Evolutionary conservation across 2,797 vertebrate genomes (phyloP), one percentile per base, ranked within the genome.

Genomic region (Erethizon dorsatum): DNA sequence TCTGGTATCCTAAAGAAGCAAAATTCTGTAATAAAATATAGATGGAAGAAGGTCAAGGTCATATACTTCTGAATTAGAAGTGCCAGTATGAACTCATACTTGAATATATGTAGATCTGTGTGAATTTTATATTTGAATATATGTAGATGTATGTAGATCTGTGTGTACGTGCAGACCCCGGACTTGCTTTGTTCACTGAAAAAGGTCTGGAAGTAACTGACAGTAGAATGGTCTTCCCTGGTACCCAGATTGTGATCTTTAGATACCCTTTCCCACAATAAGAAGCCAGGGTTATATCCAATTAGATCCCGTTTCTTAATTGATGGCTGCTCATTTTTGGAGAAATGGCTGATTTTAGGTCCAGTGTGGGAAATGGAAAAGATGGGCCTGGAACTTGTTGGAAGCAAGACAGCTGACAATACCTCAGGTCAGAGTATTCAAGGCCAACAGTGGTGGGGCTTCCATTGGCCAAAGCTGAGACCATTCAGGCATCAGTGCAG

Each of bases 311-410:
- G 15, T 47, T 15, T 75, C 73, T 75, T 75, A 26, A 45, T 75
- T 13, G 71, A 26, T 75, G 41, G 71, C 41, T 75, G 71, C 73
- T 28, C 24, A 47, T 47, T 78, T 91, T 41, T 26, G 18, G 41
- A 92, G 61, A 90, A 94, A 52, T 52, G 67, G 14, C 59, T 93
- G 77, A 17, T 80, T 78, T 18, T 67, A 28, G 41, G 50, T 90
- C 92, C 22, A 33, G 0, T 17, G 10, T 10, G 54, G 54, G 71
- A 61, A 71, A 45, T 82, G 50, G 57, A 31, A 73, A 84, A 69
- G 75, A 26, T 71, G 52, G 80, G 17, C 65, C n/a, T 14, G 3
- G 75, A 79, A 47, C 28, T 41, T 79, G 41, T 54, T 37, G 73
- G 15, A 17, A 83, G 28, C 41, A 65, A 24, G 56, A 84, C 24